These are phyloP conservation scores for Gasterosteus nipponicus DNA, from an alignment of 2,113 vertebrate species.

Conservation along the genomic window DNA sequence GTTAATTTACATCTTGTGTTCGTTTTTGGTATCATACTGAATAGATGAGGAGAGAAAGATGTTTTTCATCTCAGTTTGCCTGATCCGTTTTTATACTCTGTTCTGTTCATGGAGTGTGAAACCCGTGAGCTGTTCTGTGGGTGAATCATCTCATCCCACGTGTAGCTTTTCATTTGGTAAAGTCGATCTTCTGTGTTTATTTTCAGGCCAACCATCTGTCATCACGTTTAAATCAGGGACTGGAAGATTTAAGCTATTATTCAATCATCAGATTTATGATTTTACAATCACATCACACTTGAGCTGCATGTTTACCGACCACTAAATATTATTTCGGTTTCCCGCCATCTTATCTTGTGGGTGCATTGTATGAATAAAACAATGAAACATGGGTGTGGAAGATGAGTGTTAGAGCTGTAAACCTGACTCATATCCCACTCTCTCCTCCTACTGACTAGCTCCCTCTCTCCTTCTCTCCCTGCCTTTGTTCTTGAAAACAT, in stretches of 20 bases:
- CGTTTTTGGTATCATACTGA: no score
- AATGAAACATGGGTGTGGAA: constrained; percentile 66
- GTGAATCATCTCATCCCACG: constrained; percentile 74
- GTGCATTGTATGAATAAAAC: constrained; percentile 51
- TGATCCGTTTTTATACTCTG: no score
- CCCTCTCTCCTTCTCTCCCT: constrained; percentile 9
- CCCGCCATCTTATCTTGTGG: constrained; percentile 41
- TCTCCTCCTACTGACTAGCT: constrained; percentile 53
- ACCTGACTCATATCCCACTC: constrained; percentile 58
- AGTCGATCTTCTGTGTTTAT: constrained; percentile 56
- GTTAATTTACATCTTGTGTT: no score
- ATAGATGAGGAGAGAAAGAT: background rate
- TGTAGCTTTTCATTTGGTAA: constrained; percentile 57
- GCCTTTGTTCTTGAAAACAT: constrained; percentile 48
- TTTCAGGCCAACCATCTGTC: constrained; percentile 71
- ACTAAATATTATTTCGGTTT: background rate
- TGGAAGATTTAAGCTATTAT: constrained; percentile 5
- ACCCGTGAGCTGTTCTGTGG: constrained; percentile 38
- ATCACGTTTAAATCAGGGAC: constrained; percentile 30
- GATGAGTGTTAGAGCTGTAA: constrained; percentile 47
- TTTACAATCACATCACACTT: background rate
- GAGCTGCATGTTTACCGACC: background rate
- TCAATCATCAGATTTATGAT: constrained; percentile 11
- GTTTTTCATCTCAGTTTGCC: constrained; percentile 8
- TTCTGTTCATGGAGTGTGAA: constrained; percentile 33